These are phyloP conservation scores for Dicrurus megarhynchus DNA, from an alignment of 2,113 vertebrate genomes.

Conservation along the genomic window DNA sequence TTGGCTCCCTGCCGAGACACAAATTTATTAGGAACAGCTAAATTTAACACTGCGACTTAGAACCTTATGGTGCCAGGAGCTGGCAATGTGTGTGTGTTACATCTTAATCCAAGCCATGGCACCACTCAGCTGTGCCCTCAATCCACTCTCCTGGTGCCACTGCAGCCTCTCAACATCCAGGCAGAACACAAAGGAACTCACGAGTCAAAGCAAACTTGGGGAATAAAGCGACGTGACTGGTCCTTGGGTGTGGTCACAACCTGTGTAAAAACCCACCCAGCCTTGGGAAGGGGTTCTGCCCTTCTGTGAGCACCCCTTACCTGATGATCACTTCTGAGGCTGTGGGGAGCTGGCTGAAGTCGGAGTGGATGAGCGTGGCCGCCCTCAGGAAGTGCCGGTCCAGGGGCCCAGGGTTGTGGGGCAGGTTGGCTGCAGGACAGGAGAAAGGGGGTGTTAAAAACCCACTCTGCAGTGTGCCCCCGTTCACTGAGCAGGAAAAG, in stretches of 20 bases:
- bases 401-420: conserved; percentile 53
- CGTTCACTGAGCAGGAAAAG: background rate
- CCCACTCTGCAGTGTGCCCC: background rate
- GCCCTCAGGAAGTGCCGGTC: conserved; percentile 86
- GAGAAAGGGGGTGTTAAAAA: background rate
- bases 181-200: background rate
- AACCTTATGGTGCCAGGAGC: background rate
- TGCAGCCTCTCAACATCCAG: background rate
- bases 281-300: background rate
- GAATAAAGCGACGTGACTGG: accelerated
- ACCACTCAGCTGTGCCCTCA: background rate
- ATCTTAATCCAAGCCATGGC: background rate
- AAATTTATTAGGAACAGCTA: conserved; percentile 3
- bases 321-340: conserved; percentile 88
- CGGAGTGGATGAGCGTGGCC: conserved; percentile 81
- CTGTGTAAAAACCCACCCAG: background rate
- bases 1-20: conserved; percentile 4
- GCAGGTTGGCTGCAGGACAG: conserved; percentile 80
- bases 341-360: conserved; percentile 79
- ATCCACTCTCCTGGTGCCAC: background rate
- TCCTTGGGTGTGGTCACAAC: accelerated
- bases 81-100: background rate
- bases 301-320: conserved; percentile 62
- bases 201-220: background rate
- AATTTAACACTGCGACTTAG: background rate